Evolutionary conservation across 1,140 invertebrate species (phyloP), one percentile per base, ranked within the genome.

Genomic region (Polypedilum vanderplanki): DNA sequence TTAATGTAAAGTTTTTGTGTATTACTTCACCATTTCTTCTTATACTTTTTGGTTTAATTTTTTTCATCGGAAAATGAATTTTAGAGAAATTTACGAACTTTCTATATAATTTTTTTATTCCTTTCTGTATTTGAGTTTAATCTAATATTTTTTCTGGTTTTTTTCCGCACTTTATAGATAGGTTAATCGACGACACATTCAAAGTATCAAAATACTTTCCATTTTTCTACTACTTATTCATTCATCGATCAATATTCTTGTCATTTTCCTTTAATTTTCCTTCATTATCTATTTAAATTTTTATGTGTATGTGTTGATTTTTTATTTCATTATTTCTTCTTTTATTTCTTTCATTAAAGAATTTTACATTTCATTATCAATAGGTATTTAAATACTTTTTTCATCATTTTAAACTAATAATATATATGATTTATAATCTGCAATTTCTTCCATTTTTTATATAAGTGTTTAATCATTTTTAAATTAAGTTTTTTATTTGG

Each of bases 381-480:
- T 33, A 33, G 12, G n/a, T 57, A 57, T 57, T 57, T 57, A 57
- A 57, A 57, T 57, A 57, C 46, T 57, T 57, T 57, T 15, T 57
- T 57, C n/a, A 57, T 57, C 46, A 57, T 57, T 57, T 57, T 57
- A 57, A 57, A 57, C 46, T 57, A 57, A 70, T 70, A 70, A 70
- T 70, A 70, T 70, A 70, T 70, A 70, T 70, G 65, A 70, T 70
- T 70, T 70, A 20, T 70, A 20, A 20, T 70, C 8, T 20, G 17
- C 18, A 70, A 20, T 20, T 20, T 20, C 20, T 70, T 70, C 17
- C 5, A 10, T 70, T 20, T 20, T 70, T 22, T 18, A 18, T 70
- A 20, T 70, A 57, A 57, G 12, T 70, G 17, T 67, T 20, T 70
- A 7, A 70, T 18, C 17, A 20, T 20, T 18, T n/a, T 57, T 18